Percentiles rank a stretch among this genome's conserved stretches.
These are phyloP conservation scores for Bubo blakistoni DNA, from an alignment of 2,113 vertebrate species.

Conservation along the genomic window DNA sequence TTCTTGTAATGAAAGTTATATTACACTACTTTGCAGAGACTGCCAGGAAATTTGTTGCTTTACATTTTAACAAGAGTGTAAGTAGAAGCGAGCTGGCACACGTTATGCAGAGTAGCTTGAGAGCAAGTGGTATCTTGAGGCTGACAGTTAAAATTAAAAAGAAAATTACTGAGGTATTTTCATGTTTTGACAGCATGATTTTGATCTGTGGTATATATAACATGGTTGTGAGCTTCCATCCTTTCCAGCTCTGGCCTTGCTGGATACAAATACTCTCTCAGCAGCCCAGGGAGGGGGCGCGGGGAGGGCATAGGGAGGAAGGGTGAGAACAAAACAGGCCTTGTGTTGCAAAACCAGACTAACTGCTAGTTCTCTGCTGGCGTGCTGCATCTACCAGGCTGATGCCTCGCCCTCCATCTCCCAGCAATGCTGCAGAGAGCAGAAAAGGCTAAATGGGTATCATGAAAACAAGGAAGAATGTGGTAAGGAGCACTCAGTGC, in stretches of 20 bases:
- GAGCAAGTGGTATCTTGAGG: background rate
- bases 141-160: background rate
- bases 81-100: background rate
- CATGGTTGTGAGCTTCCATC: background rate
- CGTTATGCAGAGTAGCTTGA: background rate
- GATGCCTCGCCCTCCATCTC: background rate
- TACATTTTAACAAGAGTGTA: background rate
- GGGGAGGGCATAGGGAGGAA: background rate
- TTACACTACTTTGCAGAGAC: background rate
- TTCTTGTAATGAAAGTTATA: background rate
- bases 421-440: background rate
- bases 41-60: slow-evolving; percentile 18
- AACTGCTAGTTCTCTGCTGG: background rate
- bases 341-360: background rate
- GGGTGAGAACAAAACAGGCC: background rate
- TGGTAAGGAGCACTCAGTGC: background rate
- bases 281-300: background rate
- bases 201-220: background rate
- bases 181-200: background rate
- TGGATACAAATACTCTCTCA: background rate
- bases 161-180: slow-evolving; percentile 23
- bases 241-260: background rate
- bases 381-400: background rate
- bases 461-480: background rate
- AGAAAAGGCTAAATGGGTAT: background rate